phyloP scores from a whole-genome alignment of 2,888 invertebrate genomes.

The Cephus runcator region DNA sequence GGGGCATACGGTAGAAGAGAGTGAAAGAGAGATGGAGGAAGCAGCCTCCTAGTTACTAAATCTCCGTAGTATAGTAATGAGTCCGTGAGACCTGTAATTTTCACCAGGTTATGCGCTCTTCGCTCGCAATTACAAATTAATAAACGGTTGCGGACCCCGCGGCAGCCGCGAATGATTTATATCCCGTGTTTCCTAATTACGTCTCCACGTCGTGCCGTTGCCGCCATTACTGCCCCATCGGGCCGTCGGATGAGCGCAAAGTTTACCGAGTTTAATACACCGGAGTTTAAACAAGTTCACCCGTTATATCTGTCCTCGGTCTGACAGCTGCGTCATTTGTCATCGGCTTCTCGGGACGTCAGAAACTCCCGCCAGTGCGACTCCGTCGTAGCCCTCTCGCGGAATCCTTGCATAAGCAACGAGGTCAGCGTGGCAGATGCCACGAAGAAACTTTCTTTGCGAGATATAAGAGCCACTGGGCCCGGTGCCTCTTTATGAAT shows the following conservation, averaged over 20 bases:
- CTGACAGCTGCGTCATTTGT: slow-evolving; percentile 38
- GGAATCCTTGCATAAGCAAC: neutral
- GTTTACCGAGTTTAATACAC: slow-evolving; percentile 10
- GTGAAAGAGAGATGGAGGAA: neutral
- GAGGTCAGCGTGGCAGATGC: neutral
- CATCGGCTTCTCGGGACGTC: slow-evolving; percentile 25
- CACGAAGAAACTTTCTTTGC: neutral
- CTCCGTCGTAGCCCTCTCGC: slow-evolving; percentile 5
- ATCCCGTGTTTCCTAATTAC: slow-evolving; percentile 51
- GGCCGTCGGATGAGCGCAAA: neutral
- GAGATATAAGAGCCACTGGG: neutral
- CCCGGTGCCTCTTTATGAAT: neutral
- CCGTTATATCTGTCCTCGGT: slow-evolving; percentile 19
- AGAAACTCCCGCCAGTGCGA: neutral
- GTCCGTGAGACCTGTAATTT: slow-evolving; percentile 52
- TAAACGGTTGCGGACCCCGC: slow-evolving; percentile 45
- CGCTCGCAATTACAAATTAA: slow-evolving; percentile 57
- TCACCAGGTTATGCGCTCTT: slow-evolving; percentile 43
- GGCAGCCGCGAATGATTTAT: slow-evolving; percentile 45
- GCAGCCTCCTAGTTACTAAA: slow-evolving; percentile 41
- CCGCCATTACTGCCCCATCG: slow-evolving; percentile 6
- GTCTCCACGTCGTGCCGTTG: neutral
- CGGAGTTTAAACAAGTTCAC: slow-evolving; percentile 27
- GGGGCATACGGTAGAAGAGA: neutral
- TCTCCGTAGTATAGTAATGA: slow-evolving; percentile 50